Percentiles rank a stretch among this genome's conserved stretches.
Evolutionary conservation across 2,113 vertebrate species (phyloP).

Genomic region (Gracilinanus agilis): DNA sequence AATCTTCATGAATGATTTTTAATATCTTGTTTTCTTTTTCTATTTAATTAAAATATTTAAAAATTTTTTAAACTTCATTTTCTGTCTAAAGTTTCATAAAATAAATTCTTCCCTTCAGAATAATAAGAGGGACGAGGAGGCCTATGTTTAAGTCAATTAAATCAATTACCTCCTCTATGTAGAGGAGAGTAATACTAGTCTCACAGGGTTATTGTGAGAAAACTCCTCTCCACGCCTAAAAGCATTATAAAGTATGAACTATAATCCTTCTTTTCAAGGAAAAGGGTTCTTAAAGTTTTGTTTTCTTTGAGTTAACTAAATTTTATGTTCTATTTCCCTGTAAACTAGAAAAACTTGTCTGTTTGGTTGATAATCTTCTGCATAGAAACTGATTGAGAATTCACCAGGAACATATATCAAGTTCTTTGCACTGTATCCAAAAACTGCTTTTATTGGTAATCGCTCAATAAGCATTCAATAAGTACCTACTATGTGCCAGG

Average conservation of each 20-base stretch:
- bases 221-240: background rate
- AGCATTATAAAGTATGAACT: background rate
- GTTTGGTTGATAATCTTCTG: background rate
- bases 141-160: background rate
- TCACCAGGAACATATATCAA: background rate
- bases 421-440: background rate
- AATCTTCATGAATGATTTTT: background rate
- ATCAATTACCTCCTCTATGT: background rate
- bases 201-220: background rate
- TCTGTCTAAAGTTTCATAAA: background rate
- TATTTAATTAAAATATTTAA: background rate
- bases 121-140: background rate
- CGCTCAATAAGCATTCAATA: background rate
- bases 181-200: background rate
- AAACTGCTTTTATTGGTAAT: background rate
- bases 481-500: background rate
- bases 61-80: background rate
- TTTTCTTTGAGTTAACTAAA: background rate
- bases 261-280: background rate
- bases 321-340: background rate
- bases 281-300: background rate
- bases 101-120: background rate
- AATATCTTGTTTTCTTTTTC: background rate
- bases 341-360: background rate
- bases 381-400: background rate